phyloP scores from a whole-genome alignment of 1,140 invertebrate species.

The Idris sp. region DNA sequence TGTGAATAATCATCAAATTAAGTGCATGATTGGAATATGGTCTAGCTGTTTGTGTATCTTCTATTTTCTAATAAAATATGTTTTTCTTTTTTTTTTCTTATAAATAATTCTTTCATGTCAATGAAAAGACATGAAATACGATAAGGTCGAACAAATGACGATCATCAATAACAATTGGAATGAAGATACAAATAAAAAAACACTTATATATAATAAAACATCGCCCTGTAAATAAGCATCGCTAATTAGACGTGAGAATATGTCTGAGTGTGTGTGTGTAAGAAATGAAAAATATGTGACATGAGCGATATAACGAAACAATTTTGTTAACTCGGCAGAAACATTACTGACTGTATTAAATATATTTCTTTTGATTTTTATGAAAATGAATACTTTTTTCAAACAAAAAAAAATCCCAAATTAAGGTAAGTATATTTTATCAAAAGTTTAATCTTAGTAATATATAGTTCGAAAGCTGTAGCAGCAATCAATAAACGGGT shows the following conservation, averaged over 20 bases:
- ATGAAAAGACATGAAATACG: no score
- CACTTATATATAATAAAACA: constrained; percentile 22
- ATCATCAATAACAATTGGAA: constrained; percentile 52
- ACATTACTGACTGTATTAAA: constrained; percentile 60
- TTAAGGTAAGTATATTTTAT: no score
- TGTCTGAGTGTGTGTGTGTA: constrained; percentile 25
- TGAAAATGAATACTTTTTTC: constrained; percentile 1
- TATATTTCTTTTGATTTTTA: constrained; percentile 64
- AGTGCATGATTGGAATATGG: no score
- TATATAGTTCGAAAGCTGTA: no score
- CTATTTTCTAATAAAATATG: no score
- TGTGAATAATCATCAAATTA: no score
- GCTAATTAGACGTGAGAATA: constrained; percentile 46
- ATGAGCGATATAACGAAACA: constrained; percentile 58
- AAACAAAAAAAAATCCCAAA: neutral
- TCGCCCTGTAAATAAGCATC: constrained; percentile 57
- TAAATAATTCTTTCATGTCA: no score
- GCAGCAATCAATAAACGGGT: no score
- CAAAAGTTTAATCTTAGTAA: no score
- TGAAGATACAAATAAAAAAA: constrained; percentile 33
- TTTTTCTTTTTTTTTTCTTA: no score
- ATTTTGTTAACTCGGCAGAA: constrained; percentile 59
- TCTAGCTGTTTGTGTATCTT: no score
- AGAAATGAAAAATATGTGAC: constrained; percentile 29
- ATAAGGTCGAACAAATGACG: constrained; percentile 45